Conservation (phyloP, 2,113 vertebrate genomes). For the Glaucomys volans region DNA sequence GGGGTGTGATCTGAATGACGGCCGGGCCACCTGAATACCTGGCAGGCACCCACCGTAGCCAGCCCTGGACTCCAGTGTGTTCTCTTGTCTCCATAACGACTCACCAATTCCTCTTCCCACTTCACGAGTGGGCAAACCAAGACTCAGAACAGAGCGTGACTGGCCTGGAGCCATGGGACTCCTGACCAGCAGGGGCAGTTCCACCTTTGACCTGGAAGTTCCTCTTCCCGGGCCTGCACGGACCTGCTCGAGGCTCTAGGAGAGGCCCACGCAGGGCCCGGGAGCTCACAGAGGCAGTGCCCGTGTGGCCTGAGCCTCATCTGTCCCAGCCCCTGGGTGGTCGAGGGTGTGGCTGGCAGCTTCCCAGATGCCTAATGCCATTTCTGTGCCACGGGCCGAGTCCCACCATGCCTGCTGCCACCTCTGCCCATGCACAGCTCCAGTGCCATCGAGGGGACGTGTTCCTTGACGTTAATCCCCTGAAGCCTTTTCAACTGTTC, state of each 20-base stretch:
- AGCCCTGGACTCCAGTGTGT: neutral
- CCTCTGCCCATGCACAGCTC: slow-evolving; percentile 51
- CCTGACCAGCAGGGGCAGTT: too few species aligned
- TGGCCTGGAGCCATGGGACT: neutral
- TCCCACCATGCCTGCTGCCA: slow-evolving; percentile 47
- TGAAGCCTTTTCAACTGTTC: slow-evolving; percentile 83
- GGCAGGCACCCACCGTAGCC: accelerated
- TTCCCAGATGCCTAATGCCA: slow-evolving; percentile 66
- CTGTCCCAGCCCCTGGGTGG: neutral
- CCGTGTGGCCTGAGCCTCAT: neutral
- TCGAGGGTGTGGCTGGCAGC: accelerated
- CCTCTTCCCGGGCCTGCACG: accelerated
- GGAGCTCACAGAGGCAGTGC: neutral
- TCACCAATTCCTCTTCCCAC: neutral
- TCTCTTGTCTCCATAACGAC: neutral
- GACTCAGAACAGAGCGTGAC: neutral
- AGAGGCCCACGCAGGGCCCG: neutral
- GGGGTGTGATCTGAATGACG: too few species aligned
- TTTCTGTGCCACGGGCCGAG: slow-evolving; percentile 58
- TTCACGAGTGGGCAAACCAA: neutral
- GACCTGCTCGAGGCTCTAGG: neutral
- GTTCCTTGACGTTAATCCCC: slow-evolving; percentile 69
- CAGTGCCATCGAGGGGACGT: slow-evolving; percentile 19
- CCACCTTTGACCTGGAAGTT: neutral
- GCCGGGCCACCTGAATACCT: neutral